Conservation (phyloP, 2,113 vertebrate genomes). For the Phyllostomus hastatus region DNA sequence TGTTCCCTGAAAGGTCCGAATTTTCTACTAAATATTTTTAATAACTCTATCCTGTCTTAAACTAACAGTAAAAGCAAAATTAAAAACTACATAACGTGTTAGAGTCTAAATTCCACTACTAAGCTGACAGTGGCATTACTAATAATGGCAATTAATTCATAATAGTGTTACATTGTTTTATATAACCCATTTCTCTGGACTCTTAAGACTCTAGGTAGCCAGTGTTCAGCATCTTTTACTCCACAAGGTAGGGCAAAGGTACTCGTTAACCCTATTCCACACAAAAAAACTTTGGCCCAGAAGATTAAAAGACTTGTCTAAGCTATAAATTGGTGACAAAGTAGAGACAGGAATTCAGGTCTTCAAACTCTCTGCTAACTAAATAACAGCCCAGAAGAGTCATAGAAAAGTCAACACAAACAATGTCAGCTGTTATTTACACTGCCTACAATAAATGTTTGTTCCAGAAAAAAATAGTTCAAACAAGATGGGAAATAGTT, state of each 20-base stretch:
- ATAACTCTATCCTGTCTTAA: background rate
- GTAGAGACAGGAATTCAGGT: slow-evolving; percentile 17
- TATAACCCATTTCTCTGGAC: background rate
- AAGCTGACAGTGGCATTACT: background rate
- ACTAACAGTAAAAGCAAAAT: background rate
- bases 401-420: slow-evolving; percentile 70
- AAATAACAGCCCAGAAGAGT: slow-evolving; percentile 64
- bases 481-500: slow-evolving; percentile 67
- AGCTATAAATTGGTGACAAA: background rate
- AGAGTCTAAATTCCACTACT: background rate
- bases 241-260: background rate
- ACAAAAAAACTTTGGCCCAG: background rate
- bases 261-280: background rate
- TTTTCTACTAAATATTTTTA: slow-evolving; percentile 14
- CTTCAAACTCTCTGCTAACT: slow-evolving; percentile 56
- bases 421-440: slow-evolving; percentile 69
- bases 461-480: slow-evolving; percentile 29
- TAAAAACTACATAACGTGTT: background rate
- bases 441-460: slow-evolving; percentile 57
- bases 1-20: background rate
- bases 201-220: background rate
- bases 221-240: background rate
- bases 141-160: background rate
- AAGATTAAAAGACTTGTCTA: slow-evolving; percentile 35
- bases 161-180: background rate